A percentile compares a stretch with the other conserved stretches of the same genome.
Conservation (phyloP, 1,140 invertebrate genomes). For the Drosophila gunungcola region DNA sequence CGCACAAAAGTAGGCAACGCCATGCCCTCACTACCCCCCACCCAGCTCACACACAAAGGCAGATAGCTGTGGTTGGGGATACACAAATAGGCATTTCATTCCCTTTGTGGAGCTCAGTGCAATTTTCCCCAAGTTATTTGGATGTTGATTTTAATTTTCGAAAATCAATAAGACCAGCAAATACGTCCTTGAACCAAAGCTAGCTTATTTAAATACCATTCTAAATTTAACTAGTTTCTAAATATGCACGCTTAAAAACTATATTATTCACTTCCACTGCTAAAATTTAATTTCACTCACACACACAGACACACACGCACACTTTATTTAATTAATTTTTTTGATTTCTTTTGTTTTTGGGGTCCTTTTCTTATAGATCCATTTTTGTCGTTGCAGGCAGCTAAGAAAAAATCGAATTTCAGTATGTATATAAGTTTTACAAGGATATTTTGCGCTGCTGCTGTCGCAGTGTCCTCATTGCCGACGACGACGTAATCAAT, state of each 20-base stretch:
- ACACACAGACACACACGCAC: conserved; percentile 3
- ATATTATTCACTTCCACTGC: neutral
- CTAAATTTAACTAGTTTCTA: too few relatives aligned
- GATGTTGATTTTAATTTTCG: conserved; percentile 7
- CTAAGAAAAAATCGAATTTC: conserved; percentile 67
- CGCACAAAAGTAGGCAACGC: conserved; percentile 71
- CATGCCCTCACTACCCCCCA: neutral
- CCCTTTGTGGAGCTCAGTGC: neutral
- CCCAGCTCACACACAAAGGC: conserved; percentile 4
- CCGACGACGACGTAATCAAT: conserved; percentile 42
- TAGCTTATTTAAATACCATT: neutral
- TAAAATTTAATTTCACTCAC: neutral
- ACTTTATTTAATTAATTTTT: conserved; percentile 4
- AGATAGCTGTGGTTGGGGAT: conserved; percentile 11
- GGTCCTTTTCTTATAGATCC: conserved; percentile 14
- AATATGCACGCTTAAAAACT: neutral
- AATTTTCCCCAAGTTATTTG: neutral
- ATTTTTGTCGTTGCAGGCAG: conserved; percentile 30
- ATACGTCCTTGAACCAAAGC: neutral
- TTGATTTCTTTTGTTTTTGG: neutral
- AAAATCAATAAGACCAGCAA: conserved; percentile 10
- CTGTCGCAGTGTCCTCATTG: conserved; percentile 58
- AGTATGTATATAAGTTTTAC: conserved; percentile 76
- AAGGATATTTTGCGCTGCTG: conserved; percentile 62
- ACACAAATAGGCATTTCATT: conserved; percentile 12